A percentile compares a stretch with the other conserved stretches of the same genome.
Evolutionary conservation across 2,797 vertebrate genomes (phyloP).

Genomic region (Chiroxiphia lanceolata): DNA sequence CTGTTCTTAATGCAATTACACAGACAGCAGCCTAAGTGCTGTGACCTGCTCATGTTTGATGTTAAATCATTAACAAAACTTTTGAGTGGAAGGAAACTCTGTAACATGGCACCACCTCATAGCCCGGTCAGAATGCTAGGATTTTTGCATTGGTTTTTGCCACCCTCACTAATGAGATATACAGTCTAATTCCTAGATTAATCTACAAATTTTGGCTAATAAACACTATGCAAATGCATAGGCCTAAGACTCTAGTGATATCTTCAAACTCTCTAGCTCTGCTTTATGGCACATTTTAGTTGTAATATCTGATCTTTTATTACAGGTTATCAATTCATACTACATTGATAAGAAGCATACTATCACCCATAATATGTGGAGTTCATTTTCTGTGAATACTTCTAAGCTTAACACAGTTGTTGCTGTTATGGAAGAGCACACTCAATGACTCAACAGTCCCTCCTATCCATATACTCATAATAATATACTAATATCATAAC

Average conservation of each 20-base stretch:
- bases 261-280: neutral
- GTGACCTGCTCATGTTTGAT: neutral
- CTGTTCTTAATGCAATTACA: neutral
- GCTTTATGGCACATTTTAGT: neutral
- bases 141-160: neutral
- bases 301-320: neutral
- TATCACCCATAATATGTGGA: neutral
- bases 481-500: neutral
- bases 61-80: neutral
- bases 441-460: neutral
- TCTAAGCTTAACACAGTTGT: neutral
- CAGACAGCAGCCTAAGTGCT: neutral
- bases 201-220: neutral
- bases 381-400: neutral
- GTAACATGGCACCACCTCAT: fast-evolving
- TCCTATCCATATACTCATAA: neutral
- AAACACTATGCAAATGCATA: neutral
- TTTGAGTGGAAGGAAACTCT: neutral
- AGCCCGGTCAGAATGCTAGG: neutral
- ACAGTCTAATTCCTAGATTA: neutral
- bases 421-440: neutral
- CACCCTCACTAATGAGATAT: neutral
- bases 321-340: neutral
- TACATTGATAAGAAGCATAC: neutral
- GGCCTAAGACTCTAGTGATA: neutral